Base-by-base conservation (phyloP, 2,797 vertebrate species). In the Poeciliopsis paucimaculata region DNA sequence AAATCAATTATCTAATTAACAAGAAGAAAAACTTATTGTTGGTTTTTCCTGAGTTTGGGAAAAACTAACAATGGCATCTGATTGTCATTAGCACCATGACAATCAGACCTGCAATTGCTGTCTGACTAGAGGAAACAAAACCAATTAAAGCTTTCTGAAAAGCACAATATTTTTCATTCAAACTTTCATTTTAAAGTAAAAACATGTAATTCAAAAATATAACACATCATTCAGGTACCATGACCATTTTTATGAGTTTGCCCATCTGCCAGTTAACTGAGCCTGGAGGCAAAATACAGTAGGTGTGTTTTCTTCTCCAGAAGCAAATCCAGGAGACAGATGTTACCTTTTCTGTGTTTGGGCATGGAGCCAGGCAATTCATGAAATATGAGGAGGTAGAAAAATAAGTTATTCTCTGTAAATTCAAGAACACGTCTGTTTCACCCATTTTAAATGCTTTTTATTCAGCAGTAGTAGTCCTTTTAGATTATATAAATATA, bases 1-100 rank as follows among this genome's bases (percentile, higher is more conserved):
- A 84, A 89, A 93, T 89, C 80, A 91, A 92, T 93, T 91, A 92
- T 91, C 79, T 76, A 72, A 68, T 86, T 87, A 92, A 89, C 83
- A 80, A 82, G 89, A 90, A 82, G 79, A 72, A 83, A 64, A 70
- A 88, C 1, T 8, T 7, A 41, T 41, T 41, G 39, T 41, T 41
- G 1, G 39, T 41, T 41, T 41, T 8, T 41, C 7, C 7, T 41
- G 39, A 41, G 0, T 0, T 41, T 7, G 8, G 39, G 39, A 41
- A 41, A 41, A 41, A 41, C 6, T 1, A 41, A 41, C 7, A 41
- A 8, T 41, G 39, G 39, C 8, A 41, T 41, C 7, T 41, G 39
- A 8, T 41, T 41, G 39, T 41, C 7, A 8, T 82, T 82, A 73
- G 78, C 88, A 72, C 70, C 5, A 79, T 75, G 70, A 53, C 62